phyloP scores from a whole-genome alignment of 2,888 invertebrate species.

The Dermolepida albohirtum region DNA sequence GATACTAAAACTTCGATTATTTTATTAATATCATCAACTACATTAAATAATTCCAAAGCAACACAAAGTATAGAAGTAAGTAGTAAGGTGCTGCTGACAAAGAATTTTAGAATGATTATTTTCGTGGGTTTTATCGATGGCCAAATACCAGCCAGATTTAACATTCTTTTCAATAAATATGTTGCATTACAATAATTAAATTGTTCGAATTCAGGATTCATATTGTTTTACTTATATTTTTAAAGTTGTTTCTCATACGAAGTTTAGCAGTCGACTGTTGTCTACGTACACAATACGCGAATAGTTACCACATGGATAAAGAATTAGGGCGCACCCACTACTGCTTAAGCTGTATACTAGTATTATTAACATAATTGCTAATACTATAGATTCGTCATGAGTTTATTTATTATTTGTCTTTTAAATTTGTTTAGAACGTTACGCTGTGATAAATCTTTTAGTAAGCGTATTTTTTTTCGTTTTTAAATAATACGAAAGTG shows the following conservation, averaged over 20 bases:
- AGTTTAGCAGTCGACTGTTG: too few species aligned
- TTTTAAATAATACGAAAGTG: too few species aligned
- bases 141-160: conserved; percentile 33
- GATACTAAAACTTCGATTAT: conserved; percentile 24
- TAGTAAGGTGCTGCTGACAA: conserved; percentile 9
- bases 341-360: too few species aligned
- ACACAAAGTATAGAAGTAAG: conserved; percentile 12
- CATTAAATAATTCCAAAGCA: conserved; percentile 20
- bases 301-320: too few species aligned
- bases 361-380: too few species aligned
- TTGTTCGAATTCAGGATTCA: not conserved
- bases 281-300: too few species aligned
- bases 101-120: not conserved
- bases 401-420: too few species aligned
- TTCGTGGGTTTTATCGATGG: conserved; percentile 1
- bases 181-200: not conserved
- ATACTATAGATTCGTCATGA: too few species aligned
- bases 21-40: conserved; percentile 6
- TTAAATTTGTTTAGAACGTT: too few species aligned
- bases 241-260: not conserved
- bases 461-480: too few species aligned
- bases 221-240: not conserved
- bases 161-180: conserved; percentile 15
- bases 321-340: too few species aligned
- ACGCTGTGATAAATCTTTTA: too few species aligned